phyloP scores from a whole-genome alignment of 2,113 vertebrate genomes.

The Mustela nigripes region DNA sequence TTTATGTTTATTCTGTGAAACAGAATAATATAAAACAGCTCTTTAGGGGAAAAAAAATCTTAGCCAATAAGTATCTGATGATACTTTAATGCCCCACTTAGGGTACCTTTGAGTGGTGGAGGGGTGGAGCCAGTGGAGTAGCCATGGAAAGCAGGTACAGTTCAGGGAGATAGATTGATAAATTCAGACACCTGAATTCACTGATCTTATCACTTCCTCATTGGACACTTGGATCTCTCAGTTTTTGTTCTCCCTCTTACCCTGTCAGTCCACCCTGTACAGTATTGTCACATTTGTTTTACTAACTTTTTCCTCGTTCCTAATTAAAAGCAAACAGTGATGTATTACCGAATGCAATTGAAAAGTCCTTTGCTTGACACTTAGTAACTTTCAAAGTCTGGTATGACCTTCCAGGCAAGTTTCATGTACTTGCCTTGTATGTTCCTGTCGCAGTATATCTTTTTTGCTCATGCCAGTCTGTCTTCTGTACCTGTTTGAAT shows the following conservation, averaged over 20 bases:
- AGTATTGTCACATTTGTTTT: background rate
- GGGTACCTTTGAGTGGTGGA: background rate
- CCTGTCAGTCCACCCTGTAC: background rate
- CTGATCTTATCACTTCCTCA: background rate
- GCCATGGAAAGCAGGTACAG: background rate
- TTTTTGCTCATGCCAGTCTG: background rate
- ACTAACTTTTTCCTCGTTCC: background rate
- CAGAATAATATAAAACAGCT: background rate
- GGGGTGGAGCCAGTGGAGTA: background rate
- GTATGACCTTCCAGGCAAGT: background rate
- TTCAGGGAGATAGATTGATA: background rate
- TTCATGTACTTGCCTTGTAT: background rate
- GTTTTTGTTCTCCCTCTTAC: background rate
- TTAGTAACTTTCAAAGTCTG: background rate
- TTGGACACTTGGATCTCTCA: background rate
- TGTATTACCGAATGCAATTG: background rate
- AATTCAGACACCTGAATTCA: background rate
- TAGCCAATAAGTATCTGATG: background rate
- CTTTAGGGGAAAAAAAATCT: background rate
- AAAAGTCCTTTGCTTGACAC: background rate
- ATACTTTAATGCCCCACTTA: background rate
- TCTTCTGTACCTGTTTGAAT: slow-evolving; percentile 32
- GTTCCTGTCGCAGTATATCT: background rate
- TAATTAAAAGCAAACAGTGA: slow-evolving; percentile 26
- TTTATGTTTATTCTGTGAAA: slow-evolving; percentile 44